Evolutionary conservation across 1,140 invertebrate species (phyloP).

Genomic region (Anadara kagoshimensis): DNA sequence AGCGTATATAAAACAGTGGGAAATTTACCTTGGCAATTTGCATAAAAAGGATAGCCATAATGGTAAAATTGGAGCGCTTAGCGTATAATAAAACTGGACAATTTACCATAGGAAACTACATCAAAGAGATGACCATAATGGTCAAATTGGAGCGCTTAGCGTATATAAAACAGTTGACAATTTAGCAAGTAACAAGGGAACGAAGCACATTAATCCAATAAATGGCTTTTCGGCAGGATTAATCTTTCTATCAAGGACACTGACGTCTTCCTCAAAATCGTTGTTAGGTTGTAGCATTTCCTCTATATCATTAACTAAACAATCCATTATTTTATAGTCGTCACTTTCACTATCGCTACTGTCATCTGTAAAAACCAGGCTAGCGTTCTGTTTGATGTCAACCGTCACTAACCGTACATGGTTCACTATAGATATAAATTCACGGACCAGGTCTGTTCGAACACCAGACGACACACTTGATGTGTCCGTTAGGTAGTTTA

Average conservation of each 20-base stretch:
- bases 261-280: slow-evolving; percentile 35
- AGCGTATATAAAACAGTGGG: slow-evolving; percentile 25
- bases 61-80: background rate
- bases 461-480: slow-evolving; percentile 28
- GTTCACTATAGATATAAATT: slow-evolving; percentile 39
- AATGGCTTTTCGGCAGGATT: slow-evolving; percentile 31
- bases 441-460: slow-evolving; percentile 29
- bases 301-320: slow-evolving; percentile 32
- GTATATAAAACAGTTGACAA: slow-evolving; percentile 27
- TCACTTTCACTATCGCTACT: background rate
- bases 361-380: background rate
- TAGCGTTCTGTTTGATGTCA: slow-evolving; percentile 15
- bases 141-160: background rate
- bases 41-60: no score
- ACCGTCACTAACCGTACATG: slow-evolving; percentile 25
- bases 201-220: slow-evolving; percentile 21
- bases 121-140: no score
- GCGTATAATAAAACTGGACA: slow-evolving; percentile 25
- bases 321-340: slow-evolving; percentile 17
- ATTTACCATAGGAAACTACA: no score
- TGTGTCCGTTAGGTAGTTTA: slow-evolving; percentile 19
- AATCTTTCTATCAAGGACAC: slow-evolving; percentile 29
- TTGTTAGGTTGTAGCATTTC: slow-evolving; percentile 30
- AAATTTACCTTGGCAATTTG: no score
- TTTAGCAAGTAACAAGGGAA: slow-evolving; percentile 32